Evolutionary conservation across 2,888 invertebrate species (phyloP), one percentile per base, ranked within the genome.

Genomic region (Anorthoa munda): DNA sequence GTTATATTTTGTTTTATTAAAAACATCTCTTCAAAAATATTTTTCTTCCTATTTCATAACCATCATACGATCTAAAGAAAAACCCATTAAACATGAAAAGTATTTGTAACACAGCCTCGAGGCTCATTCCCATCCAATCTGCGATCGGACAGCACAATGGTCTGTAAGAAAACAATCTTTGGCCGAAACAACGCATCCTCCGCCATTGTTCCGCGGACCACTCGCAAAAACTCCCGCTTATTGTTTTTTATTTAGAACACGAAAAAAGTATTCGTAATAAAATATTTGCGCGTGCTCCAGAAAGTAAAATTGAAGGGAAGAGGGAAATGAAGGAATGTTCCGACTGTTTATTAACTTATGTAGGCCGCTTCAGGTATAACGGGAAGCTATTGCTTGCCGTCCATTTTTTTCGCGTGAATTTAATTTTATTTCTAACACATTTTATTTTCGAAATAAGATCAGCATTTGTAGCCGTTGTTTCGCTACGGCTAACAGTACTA

Each of bases 91-190:
- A 80, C 53, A 82, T 79, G 66, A 63, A 78, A 70, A 58, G 55
- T 83, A 85, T 79, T 81, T 80, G 85, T 85, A 84, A 83, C 77
- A 81, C 84, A 86, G 84, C 86, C 87, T 68, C 88, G 80, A 86
- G 90, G 86, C 89, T 91, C 90, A 93, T 92, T 92, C 90, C 89
- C 89, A 90, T 92, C 88, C 92, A 91, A 92, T 92, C 91, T 88
- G 84, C 90, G 90, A 92, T 91, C 89, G 89, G 86, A 78, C 75
- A 67, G 84, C 90, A 94, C 94, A 94, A 94, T 94, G 90, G 92
- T 83, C 87, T 75, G 91, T 91, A 93, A 93, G 93, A 93, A 93
- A 92, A 93, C 92, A 94, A 93, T 94, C 93, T 93, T 92, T 87
- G 88, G 82, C 85, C 88, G 86, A 87, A 90, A 90, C 89, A 89